phyloP scores from a whole-genome alignment of 2,888 invertebrate genomes.

The Epirrhoe alternata region DNA sequence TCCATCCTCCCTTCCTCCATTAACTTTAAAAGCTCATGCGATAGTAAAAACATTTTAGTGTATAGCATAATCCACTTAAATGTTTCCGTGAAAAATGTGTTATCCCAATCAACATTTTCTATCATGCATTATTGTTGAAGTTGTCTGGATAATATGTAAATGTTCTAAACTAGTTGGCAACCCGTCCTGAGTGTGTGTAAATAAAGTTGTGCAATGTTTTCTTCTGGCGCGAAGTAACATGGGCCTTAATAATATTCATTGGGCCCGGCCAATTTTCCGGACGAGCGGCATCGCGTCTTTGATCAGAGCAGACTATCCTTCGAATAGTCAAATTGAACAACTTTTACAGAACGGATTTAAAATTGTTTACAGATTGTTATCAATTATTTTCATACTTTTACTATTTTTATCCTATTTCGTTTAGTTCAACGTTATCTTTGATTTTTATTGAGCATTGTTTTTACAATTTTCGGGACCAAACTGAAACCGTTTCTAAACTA shows the following conservation, averaged over 20 bases:
- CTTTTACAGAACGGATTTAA: conserved; percentile 53
- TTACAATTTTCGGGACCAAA: background rate
- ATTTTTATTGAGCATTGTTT: background rate
- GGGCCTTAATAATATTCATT: conserved; percentile 85
- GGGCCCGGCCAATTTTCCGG: conserved; percentile 83
- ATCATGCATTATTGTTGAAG: background rate
- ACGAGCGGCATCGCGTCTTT: conserved; percentile 79
- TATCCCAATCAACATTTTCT: background rate
- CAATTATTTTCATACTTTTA: background rate
- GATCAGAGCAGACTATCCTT: conserved; percentile 73
- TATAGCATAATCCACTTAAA: too few relatives aligned
- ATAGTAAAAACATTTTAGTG: background rate
- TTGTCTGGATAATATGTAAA: conserved; percentile 1
- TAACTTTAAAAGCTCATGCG: too few relatives aligned
- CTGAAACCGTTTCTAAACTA: conserved; percentile 66
- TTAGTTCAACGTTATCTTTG: background rate
- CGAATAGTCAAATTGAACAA: conserved; percentile 73
- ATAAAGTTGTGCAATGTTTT: conserved; percentile 57
- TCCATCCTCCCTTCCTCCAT: too few relatives aligned
- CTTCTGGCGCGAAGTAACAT: conserved; percentile 72
- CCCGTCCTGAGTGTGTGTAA: conserved; percentile 11
- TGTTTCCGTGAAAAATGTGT: too few relatives aligned
- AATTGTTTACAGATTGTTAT: background rate
- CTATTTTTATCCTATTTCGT: background rate
- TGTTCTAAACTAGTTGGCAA: conserved; percentile 1